Percentiles rank a stretch among this genome's conserved stretches.
These are phyloP conservation scores for Psettodes erumei DNA, from an alignment of 2,113 vertebrate genomes.

Conservation along the genomic window DNA sequence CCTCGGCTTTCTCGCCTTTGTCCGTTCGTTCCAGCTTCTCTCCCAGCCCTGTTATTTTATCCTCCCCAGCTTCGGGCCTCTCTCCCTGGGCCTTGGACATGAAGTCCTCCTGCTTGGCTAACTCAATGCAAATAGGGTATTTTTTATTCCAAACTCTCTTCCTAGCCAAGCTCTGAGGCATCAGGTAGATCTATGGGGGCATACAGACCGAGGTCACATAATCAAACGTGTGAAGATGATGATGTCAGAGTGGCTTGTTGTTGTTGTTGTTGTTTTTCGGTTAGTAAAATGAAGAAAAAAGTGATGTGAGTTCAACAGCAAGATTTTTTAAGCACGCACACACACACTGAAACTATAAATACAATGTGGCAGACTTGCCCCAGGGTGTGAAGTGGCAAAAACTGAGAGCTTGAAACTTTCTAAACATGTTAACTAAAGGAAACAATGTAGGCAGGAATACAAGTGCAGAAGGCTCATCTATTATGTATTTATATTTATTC, in stretches of 20 bases:
- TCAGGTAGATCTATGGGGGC: constrained; percentile 88
- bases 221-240: background rate
- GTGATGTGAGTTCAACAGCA: background rate
- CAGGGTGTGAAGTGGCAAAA: background rate
- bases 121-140: constrained; percentile 96
- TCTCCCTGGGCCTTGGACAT: constrained; percentile 93
- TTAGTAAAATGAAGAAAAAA: background rate
- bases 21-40: constrained; percentile 75
- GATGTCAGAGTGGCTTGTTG: background rate
- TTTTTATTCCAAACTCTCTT: constrained; percentile 99
- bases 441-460: background rate
- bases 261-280: background rate
- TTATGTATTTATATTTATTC: background rate
- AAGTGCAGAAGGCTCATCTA: background rate
- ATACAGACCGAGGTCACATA: constrained; percentile 1
- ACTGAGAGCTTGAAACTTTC: background rate
- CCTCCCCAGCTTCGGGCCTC: constrained; percentile 76
- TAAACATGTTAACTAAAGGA: background rate
- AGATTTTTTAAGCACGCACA: background rate
- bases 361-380: background rate
- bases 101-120: constrained; percentile 95
- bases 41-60: constrained; percentile 36
- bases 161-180: constrained; percentile 94
- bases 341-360: background rate
- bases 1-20: constrained; percentile 76